These are phyloP conservation scores for Sinopyrophorus schimmeli DNA, from an alignment of 2,888 invertebrate species.

Conservation along the genomic window DNA sequence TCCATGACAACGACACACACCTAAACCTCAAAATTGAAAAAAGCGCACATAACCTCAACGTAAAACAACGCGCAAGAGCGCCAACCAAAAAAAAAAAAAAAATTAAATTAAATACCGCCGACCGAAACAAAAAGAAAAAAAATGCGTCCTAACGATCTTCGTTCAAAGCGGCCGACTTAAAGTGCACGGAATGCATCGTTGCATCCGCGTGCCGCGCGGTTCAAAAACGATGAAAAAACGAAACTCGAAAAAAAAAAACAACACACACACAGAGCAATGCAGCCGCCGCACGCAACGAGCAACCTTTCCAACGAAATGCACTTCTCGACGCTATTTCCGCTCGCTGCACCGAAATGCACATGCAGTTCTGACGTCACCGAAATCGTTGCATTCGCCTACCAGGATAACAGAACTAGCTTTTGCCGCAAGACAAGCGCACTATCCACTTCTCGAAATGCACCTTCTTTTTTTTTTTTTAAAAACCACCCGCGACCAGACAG, in stretches of 20 bases:
- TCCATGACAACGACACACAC: too few relatives aligned
- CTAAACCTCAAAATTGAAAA: too few relatives aligned
- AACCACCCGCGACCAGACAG: too few relatives aligned
- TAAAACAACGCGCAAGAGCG: too few relatives aligned
- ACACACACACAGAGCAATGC: not conserved
- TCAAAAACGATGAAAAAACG: not conserved
- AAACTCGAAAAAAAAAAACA: not conserved
- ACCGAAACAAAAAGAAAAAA: too few relatives aligned
- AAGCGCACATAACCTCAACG: too few relatives aligned
- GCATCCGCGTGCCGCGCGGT: not conserved
- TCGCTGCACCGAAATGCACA: slow-evolving; percentile 33
- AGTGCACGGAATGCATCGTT: not conserved
- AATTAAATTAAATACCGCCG: too few relatives aligned
- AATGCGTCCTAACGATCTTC: too few relatives aligned
- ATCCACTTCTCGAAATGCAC: slow-evolving; percentile 12
- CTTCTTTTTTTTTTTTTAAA: slow-evolving; percentile 16
- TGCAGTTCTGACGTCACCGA: slow-evolving; percentile 46
- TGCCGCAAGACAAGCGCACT: slow-evolving; percentile 41
- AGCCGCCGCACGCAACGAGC: slow-evolving; percentile 3
- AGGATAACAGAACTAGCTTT: slow-evolving; percentile 46
- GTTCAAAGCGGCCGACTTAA: too few relatives aligned
- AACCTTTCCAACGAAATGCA: too few relatives aligned
- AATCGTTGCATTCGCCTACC: slow-evolving; percentile 46
- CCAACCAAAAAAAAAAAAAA: too few relatives aligned
- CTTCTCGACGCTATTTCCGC: slow-evolving; percentile 58